Evolutionary conservation across 2,797 vertebrate genomes (phyloP), one percentile per base, ranked within the genome.

Genomic region (Gymnodraco acuticeps): DNA sequence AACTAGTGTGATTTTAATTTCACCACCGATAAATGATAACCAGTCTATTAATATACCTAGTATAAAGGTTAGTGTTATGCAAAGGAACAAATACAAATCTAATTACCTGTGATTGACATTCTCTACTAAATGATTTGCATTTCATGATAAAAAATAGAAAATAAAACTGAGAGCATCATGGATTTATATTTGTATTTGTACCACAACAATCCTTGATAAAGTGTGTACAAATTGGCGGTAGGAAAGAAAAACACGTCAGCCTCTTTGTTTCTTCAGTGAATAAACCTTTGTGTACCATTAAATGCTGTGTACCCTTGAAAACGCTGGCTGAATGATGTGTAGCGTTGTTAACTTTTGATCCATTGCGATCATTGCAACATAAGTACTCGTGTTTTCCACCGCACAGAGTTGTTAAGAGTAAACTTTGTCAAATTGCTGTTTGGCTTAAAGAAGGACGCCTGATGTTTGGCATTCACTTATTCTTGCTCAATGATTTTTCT

Each of bases 391-490:
- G 76, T 87, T 87, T 83, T 70, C 13, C 71, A 75, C 27, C 11
- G 45, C 46, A 3, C 4, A 4, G 20, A 50, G 53, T 69, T 80
- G 55, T 78, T 78, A 75, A 80, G 60, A 68, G 75, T 46, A 47
- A 77, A 63, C 56, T 75, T 84, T 83, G 69, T 76, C 58, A 76
- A 83, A 86, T 73, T 64, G 53, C 65, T 83, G 53, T 80, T 63
- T 70, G 64, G 77, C 58, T 54, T 69, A 60, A 84, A 71, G 84
- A 85, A 91, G 85, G 83, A 83, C 78, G 78, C 66, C 53, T 77
- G 62, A 78, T 88, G 79, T 86, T 88, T 87, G 81, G 81, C 80
- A 87, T 90, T 83, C 81, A 84, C 48, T 82, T 75, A 41, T 63
- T 76, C 19, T 73, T 66, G 41, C 65, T 63, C 45, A 51, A 84